A percentile compares a stretch with the other conserved stretches of the same genome.
phyloP scores from a whole-genome alignment of 2,797 vertebrate species.

The Petrocephalus sullivani region DNA sequence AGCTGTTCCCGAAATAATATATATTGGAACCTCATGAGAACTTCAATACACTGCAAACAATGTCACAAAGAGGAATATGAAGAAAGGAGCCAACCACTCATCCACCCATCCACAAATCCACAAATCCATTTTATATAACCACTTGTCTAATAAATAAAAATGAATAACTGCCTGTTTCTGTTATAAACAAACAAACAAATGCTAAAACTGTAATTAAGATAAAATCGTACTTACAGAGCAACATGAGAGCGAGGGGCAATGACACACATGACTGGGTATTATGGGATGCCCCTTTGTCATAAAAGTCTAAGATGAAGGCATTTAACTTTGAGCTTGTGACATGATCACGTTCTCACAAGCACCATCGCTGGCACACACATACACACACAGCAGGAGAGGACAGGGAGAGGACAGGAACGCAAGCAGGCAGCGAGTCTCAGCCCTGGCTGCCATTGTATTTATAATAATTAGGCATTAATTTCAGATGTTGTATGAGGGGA shows the following conservation, averaged over 20 bases:
- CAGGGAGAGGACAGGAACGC: not conserved
- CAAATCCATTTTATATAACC: not conserved
- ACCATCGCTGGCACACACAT: not conserved
- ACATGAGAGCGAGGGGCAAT: not conserved
- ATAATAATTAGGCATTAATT: conserved; percentile 15
- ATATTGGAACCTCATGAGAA: not conserved
- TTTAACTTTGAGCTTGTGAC: not conserved
- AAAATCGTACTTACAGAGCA: not conserved
- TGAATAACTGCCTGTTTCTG: too few species aligned
- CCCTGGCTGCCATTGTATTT: not conserved
- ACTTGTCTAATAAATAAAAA: not conserved
- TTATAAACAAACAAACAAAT: too few species aligned
- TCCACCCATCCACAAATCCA: not conserved
- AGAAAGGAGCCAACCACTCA: not conserved
- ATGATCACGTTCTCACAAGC: not conserved
- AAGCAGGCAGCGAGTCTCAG: not conserved
- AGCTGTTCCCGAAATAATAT: not conserved
- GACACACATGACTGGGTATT: not conserved
- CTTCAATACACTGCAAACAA: not conserved
- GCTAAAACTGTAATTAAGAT: not conserved
- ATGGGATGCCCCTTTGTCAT: not conserved
- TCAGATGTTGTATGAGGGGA: not conserved
- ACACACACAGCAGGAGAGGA: not conserved
- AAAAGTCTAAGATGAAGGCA: not conserved
- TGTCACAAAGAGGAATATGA: not conserved